Percentiles rank a stretch among this genome's conserved stretches.
Evolutionary conservation across 2,888 invertebrate genomes (phyloP).

Genomic region (Agonopterix subpropinquella): DNA sequence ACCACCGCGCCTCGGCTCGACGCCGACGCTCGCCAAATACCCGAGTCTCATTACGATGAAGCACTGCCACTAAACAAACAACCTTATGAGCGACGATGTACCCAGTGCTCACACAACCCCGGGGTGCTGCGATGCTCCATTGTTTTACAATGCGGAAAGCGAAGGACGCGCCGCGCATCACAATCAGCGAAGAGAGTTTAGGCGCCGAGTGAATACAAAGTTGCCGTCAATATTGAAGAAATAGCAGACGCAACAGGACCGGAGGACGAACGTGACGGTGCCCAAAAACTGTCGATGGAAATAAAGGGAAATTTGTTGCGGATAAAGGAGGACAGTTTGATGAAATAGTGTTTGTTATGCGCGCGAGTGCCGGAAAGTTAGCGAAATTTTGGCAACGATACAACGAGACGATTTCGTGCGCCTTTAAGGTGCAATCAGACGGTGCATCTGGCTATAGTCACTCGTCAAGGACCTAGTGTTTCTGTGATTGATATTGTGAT

Average conservation of each 20-base stretch:
- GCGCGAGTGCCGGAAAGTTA: slow-evolving; percentile 38
- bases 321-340: slow-evolving; percentile 33
- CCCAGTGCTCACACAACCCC: slow-evolving; percentile 47
- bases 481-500: slow-evolving; percentile 44
- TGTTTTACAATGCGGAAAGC: slow-evolving; percentile 66
- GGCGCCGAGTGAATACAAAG: slow-evolving; percentile 64
- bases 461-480: slow-evolving; percentile 37
- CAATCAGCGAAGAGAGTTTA: slow-evolving; percentile 69
- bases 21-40: slow-evolving; percentile 9
- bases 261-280: slow-evolving; percentile 34
- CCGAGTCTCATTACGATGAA: slow-evolving; percentile 29
- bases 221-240: slow-evolving; percentile 43
- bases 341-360: slow-evolving; percentile 51
- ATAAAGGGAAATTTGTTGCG: slow-evolving; percentile 31
- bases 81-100: slow-evolving; percentile 32
- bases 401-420: slow-evolving; percentile 25
- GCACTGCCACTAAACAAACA: slow-evolving; percentile 24
- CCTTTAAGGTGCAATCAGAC: slow-evolving; percentile 34
- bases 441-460: slow-evolving; percentile 45
- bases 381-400: slow-evolving; percentile 62
- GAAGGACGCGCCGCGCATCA: slow-evolving; percentile 56
- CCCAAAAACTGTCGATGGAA: slow-evolving; percentile 27
- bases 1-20: slow-evolving; percentile 32
- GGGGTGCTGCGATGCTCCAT: slow-evolving; percentile 52
- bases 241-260: slow-evolving; percentile 50